phyloP scores from a whole-genome alignment of 2,797 vertebrate genomes.

The Lepilemur septentrionalis region DNA sequence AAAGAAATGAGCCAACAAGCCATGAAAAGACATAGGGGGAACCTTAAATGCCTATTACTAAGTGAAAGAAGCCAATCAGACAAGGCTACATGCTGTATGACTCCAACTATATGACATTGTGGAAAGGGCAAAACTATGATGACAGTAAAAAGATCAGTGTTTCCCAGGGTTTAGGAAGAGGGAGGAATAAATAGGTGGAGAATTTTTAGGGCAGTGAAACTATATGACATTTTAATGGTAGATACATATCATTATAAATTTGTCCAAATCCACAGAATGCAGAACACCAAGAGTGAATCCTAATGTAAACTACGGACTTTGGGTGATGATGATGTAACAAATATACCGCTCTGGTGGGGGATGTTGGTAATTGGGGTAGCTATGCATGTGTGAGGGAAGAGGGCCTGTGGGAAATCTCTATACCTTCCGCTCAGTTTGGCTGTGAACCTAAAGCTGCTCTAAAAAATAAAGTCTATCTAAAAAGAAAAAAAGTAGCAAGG shows the following conservation, averaged over 20 bases:
- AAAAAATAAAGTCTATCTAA: not conserved
- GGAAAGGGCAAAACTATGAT: not conserved
- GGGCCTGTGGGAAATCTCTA: not conserved
- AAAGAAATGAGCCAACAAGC: not conserved
- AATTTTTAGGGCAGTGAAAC: not conserved
- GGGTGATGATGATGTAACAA: not conserved
- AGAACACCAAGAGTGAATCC: not conserved
- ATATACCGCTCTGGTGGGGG: too few species aligned
- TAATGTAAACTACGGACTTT: not conserved
- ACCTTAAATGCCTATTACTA: not conserved
- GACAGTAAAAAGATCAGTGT: too few species aligned
- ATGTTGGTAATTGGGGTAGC: not conserved
- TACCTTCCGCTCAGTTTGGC: not conserved
- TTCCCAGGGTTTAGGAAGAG: not conserved
- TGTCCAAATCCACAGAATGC: not conserved
- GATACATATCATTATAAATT: not conserved
- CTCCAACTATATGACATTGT: too few species aligned
- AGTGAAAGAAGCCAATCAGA: not conserved
- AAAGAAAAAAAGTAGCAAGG: not conserved
- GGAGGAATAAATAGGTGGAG: not conserved
- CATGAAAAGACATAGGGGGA: not conserved
- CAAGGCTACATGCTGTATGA: not conserved
- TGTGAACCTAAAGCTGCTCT: not conserved
- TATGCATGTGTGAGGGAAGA: not conserved
- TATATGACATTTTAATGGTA: not conserved